Evolutionary conservation across 1,140 invertebrate species (phyloP), one percentile per base, ranked within the genome.

Genomic region (Oscheius sp.): DNA sequence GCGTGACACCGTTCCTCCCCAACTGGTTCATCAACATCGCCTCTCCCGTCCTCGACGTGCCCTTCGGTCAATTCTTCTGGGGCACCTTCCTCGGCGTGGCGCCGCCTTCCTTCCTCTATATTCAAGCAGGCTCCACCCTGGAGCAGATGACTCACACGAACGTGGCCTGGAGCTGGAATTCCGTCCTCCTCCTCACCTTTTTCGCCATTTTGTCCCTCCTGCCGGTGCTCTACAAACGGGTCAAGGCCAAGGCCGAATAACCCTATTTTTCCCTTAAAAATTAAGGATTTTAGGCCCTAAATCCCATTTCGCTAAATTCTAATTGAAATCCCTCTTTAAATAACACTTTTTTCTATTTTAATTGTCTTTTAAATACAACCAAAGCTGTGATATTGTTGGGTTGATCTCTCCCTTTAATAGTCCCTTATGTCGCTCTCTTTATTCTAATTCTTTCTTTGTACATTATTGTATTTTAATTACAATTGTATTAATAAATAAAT

Each of bases 21-120:
- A 99, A 99, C 86, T 99, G 97, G 97, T 98, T 99, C 86, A 99
- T 99, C 78, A 99, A 99, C 87, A 89, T 99, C 77, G 90, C 92
- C 2, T 93, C 95, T 74, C 97, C 97, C 32, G 91, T 99, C 18
- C 91, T 99, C 73, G 93, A 94, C 80, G 95, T 99, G 28, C 94
- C 95, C 23, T 85, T 98, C 46, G 76, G 89, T 63, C 93, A 93
- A 46, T 99, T 99, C 87, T 93, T 92, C 71, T 78, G 95, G 49
- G 97, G 96, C 68, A 99, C 97, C 74, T 90, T 91, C 79, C 70
- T 91, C 38, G 90, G 96, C 79, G 96, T 99, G 2, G 95, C 93
- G 2, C 95, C 96, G 58, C 96, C 96, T 35, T 97, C 95, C 2
- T 93, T 99, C 85, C 90, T 99, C 1, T 94, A 93, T 0, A 96